Percentiles rank a stretch among this genome's conserved stretches.
phyloP scores from a whole-genome alignment of 2,797 vertebrate species.

The Neostethus bicornis region DNA sequence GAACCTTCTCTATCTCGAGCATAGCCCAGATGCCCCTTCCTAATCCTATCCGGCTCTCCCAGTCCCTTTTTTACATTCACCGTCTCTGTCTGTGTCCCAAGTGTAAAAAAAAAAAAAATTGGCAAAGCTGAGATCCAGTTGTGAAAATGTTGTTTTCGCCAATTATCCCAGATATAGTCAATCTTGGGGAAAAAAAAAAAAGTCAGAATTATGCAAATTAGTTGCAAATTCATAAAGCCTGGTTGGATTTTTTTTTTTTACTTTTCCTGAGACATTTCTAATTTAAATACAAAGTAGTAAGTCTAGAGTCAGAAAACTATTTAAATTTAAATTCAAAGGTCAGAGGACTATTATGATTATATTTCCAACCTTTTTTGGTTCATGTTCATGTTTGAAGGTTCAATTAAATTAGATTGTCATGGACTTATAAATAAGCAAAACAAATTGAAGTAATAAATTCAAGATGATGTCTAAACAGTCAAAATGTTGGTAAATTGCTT shows the following conservation, averaged over 20 bases:
- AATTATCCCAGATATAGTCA: constrained; percentile 60
- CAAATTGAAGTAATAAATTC: too few relatives aligned
- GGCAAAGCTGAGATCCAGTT: constrained; percentile 53
- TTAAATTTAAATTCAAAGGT: too few relatives aligned
- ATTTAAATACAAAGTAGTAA: constrained; percentile 11
- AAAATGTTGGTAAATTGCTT: too few relatives aligned
- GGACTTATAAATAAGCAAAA: too few relatives aligned
- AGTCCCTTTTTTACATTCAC: constrained; percentile 29
- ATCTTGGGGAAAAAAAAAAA: constrained; percentile 47
- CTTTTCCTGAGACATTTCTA: constrained; percentile 33
- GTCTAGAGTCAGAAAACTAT: background rate
- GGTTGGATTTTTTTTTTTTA: constrained; percentile 20
- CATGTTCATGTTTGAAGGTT: too few relatives aligned
- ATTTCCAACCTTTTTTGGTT: too few relatives aligned
- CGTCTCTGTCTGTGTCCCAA: constrained; percentile 36
- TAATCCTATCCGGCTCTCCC: constrained; percentile 20
- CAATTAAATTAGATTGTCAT: too few relatives aligned
- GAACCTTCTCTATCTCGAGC: constrained; percentile 62
- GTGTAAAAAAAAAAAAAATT: constrained; percentile 29
- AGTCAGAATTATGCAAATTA: constrained; percentile 59
- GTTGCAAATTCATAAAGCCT: constrained; percentile 21
- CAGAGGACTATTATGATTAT: too few relatives aligned
- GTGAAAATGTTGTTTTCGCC: constrained; percentile 64
- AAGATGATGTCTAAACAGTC: too few relatives aligned
- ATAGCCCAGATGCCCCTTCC: constrained; percentile 74